These are phyloP conservation scores for Bambusicola thoracicus DNA, from an alignment of 2,113 vertebrate genomes.

Conservation along the genomic window DNA sequence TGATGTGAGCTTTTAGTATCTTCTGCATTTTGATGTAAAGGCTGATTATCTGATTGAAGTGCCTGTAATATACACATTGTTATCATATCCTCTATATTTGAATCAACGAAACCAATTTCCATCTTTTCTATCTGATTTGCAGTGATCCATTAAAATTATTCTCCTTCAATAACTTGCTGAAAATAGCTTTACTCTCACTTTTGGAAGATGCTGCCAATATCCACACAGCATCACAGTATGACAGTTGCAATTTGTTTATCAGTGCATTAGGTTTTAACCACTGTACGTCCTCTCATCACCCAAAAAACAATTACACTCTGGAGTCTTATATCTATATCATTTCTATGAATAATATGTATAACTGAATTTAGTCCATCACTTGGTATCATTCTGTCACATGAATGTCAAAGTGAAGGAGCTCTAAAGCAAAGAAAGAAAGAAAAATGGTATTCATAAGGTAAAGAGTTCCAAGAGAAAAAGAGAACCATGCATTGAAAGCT, in stretches of 20 bases:
- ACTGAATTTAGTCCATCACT: slow-evolving; percentile 33
- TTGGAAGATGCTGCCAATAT: slow-evolving; percentile 6
- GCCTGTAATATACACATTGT: neutral
- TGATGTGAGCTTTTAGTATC: neutral
- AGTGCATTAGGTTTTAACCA: slow-evolving; percentile 45
- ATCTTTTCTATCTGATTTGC: neutral
- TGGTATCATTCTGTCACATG: slow-evolving; percentile 32
- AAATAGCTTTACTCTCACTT: slow-evolving; percentile 11
- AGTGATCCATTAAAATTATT: neutral
- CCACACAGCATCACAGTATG: neutral
- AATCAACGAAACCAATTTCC: neutral
- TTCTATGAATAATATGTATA: slow-evolving; percentile 41
- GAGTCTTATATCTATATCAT: slow-evolving; percentile 27
- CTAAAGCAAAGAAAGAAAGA: slow-evolving; percentile 52
- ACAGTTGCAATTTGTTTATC: slow-evolving; percentile 58
- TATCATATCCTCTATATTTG: neutral
- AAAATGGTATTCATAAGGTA: slow-evolving; percentile 40
- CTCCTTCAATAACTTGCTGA: slow-evolving; percentile 1
- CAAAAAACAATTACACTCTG: slow-evolving; percentile 27
- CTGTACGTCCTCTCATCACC: slow-evolving; percentile 30
- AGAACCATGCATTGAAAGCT: neutral
- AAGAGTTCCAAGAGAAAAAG: neutral
- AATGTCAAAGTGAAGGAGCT: neutral
- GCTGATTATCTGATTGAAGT: slow-evolving; percentile 5
- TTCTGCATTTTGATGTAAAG: neutral